Evolutionary conservation across 2,888 invertebrate genomes (phyloP).

Genomic region (Tenthredo distinguenda): DNA sequence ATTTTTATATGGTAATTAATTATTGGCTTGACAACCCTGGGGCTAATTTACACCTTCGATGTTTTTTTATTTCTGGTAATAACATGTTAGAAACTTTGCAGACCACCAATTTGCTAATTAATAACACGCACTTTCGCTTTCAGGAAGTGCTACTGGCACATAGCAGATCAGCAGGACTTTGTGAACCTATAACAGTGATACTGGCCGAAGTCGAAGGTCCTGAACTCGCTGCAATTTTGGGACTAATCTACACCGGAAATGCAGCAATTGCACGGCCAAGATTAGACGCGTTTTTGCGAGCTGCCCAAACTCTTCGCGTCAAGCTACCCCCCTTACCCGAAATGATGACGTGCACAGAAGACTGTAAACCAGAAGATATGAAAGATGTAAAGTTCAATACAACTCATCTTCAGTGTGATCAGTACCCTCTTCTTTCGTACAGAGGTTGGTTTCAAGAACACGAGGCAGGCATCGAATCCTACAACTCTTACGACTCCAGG

Average conservation of each 20-base stretch:
- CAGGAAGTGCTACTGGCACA: conserved; percentile 74
- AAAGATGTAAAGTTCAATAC: conserved; percentile 65
- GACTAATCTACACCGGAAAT: conserved; percentile 86
- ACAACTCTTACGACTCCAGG: conserved; percentile 29
- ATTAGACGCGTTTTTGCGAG: conserved; percentile 81
- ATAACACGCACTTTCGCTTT: conserved; percentile 54
- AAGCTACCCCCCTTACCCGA: conserved; percentile 67
- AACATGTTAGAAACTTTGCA: neutral
- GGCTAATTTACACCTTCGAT: neutral
- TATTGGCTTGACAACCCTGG: neutral
- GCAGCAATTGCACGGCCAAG: conserved; percentile 81
- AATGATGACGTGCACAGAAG: conserved; percentile 53
- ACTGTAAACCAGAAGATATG: conserved; percentile 65
- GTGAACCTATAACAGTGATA: conserved; percentile 82
- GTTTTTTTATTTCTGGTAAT: neutral
- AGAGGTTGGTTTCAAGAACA: conserved; percentile 48
- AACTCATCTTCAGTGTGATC: conserved; percentile 66
- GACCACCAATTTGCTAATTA: neutral
- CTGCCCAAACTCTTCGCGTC: conserved; percentile 76
- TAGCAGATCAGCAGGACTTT: conserved; percentile 65
- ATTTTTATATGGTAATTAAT: neutral
- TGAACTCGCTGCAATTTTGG: conserved; percentile 83
- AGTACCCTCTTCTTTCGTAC: conserved; percentile 60
- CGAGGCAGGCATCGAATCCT: conserved; percentile 19
- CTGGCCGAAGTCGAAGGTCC: conserved; percentile 84